Percentiles rank a stretch among this genome's conserved stretches.
phyloP scores from a whole-genome alignment of 2,888 invertebrate genomes.

The Brachyptera risi region DNA sequence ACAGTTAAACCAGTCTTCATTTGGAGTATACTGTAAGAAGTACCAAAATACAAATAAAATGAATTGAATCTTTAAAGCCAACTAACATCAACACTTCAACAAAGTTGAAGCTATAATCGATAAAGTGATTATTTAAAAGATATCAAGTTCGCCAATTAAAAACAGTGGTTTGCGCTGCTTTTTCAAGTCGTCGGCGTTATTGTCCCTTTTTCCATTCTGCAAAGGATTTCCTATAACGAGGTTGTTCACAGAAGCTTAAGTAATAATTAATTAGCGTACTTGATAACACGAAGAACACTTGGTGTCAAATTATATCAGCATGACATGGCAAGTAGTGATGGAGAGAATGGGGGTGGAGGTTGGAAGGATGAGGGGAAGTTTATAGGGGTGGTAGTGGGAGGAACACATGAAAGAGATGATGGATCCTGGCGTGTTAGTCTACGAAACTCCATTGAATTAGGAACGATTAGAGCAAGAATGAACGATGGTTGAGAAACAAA shows the following conservation, averaged over 20 bases:
- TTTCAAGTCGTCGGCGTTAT: not conserved
- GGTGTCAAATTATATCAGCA: slow-evolving; percentile 16
- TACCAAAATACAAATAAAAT: too few species aligned
- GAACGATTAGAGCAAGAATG: slow-evolving; percentile 1
- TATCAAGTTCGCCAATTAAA: too few species aligned
- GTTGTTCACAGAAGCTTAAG: not conserved
- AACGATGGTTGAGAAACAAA: not conserved
- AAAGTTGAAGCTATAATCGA: too few species aligned
- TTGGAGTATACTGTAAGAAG: too few species aligned
- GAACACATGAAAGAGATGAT: slow-evolving; percentile 21
- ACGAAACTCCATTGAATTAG: slow-evolving; percentile 12
- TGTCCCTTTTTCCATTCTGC: not conserved
- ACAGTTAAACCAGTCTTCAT: too few species aligned
- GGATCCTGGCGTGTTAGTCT: not conserved
- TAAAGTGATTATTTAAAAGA: too few species aligned
- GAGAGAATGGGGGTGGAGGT: not conserved
- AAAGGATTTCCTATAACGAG: slow-evolving; percentile 9
- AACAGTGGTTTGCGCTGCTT: too few species aligned
- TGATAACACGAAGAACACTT: slow-evolving; percentile 13
- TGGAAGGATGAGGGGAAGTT: not conserved
- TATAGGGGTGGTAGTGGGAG: not conserved
- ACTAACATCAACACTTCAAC: too few species aligned
- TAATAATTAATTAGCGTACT: slow-evolving; percentile 17
- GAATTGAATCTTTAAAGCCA: too few species aligned
- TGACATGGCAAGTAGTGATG: not conserved